Percentiles rank a stretch among this genome's conserved stretches.
Evolutionary conservation across 2,888 invertebrate genomes (phyloP).

Genomic region (Theretra japonica): DNA sequence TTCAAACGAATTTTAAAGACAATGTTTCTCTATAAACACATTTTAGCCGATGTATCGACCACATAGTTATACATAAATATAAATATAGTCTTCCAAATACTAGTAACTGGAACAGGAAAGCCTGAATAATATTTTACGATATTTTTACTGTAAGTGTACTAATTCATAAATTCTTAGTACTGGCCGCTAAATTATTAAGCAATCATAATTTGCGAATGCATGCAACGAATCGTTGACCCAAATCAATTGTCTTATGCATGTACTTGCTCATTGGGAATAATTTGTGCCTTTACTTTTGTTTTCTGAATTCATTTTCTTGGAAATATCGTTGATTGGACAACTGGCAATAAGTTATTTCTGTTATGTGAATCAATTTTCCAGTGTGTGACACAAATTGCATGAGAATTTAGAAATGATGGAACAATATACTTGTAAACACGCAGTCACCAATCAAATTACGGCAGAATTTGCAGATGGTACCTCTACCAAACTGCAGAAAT

Average conservation of each 20-base stretch:
- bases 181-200: constrained; percentile 41
- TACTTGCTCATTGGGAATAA: constrained; percentile 10
- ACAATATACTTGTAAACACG: too few relatives aligned
- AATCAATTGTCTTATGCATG: constrained; percentile 53
- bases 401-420: too few relatives aligned
- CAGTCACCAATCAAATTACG: too few relatives aligned
- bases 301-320: not conserved
- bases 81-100: not conserved
- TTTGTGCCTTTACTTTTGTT: not conserved
- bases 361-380: too few relatives aligned
- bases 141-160: not conserved
- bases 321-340: not conserved
- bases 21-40: not conserved
- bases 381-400: too few relatives aligned
- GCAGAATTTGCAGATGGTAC: too few relatives aligned
- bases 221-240: constrained; percentile 51
- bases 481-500: too few relatives aligned
- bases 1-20: too few relatives aligned
- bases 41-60: not conserved
- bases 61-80: not conserved
- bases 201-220: constrained; percentile 50
- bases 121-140: not conserved
- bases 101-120: constrained; percentile 5
- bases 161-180: not conserved
- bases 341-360: too few relatives aligned